Percentiles rank a stretch among this genome's conserved stretches.
Evolutionary conservation across 2,113 vertebrate genomes (phyloP).

Genomic region (Pachycephala philippinensis): DNA sequence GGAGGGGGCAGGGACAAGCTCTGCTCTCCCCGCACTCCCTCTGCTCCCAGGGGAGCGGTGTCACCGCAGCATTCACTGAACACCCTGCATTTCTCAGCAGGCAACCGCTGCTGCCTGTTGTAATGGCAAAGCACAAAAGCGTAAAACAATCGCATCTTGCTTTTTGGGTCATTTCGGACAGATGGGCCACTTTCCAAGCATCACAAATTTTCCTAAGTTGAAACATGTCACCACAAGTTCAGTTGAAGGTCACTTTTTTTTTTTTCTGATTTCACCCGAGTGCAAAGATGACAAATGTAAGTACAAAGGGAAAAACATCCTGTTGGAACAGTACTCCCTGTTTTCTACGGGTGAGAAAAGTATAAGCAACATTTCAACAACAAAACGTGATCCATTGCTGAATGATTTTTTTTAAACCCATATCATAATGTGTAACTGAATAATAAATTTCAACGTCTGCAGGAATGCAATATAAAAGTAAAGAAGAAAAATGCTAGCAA

Average conservation of each 20-base stretch:
- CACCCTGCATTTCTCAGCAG: background rate
- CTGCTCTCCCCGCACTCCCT: background rate
- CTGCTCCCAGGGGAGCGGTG: background rate
- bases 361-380: background rate
- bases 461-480: background rate
- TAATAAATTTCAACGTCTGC: background rate
- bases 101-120: background rate
- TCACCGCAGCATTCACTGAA: fast-evolving
- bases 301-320: slow-evolving; percentile 41
- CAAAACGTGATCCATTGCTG: background rate
- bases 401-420: background rate
- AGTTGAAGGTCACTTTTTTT: background rate
- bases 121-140: background rate
- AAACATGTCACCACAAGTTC: background rate
- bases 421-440: background rate
- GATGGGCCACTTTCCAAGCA: slow-evolving; percentile 22
- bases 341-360: background rate
- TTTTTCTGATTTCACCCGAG: background rate
- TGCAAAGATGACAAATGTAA: slow-evolving; percentile 24
- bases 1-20: background rate
- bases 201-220: slow-evolving; percentile 17
- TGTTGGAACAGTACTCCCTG: slow-evolving; percentile 46
- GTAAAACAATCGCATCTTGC: background rate
- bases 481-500: background rate
- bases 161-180: slow-evolving; percentile 2